phyloP scores from a whole-genome alignment of 2,888 invertebrate genomes.

The Ptychoptera albimana region DNA sequence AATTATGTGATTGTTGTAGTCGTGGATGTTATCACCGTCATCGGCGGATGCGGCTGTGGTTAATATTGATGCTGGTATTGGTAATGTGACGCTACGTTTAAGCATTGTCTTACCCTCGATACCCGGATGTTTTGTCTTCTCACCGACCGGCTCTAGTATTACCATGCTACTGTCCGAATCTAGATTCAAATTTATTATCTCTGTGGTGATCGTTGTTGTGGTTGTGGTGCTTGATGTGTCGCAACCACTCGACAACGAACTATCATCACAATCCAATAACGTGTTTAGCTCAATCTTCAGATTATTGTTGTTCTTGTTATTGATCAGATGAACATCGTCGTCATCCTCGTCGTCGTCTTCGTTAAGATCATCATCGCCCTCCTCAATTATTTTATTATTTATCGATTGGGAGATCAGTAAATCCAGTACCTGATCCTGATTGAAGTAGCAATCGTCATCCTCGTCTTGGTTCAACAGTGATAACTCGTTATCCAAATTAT shows the following conservation, averaged over 20 bases:
- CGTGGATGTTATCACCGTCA: not conserved
- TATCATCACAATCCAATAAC: slow-evolving; percentile 52
- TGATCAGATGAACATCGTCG: not conserved
- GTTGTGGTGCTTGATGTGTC: slow-evolving; percentile 62
- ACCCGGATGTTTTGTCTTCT: not conserved
- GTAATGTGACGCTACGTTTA: not conserved
- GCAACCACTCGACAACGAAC: slow-evolving; percentile 65
- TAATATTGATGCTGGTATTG: not conserved
- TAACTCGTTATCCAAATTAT: slow-evolving; percentile 10
- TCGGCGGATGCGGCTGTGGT: not conserved
- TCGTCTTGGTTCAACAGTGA: slow-evolving; percentile 13
- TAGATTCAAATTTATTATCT: not conserved
- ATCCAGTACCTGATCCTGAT: slow-evolving; percentile 12
- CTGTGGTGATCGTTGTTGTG: slow-evolving; percentile 23
- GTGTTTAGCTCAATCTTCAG: slow-evolving; percentile 28
- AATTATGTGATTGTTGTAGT: not conserved
- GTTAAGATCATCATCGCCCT: not conserved
- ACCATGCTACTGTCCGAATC: not conserved
- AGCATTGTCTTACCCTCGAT: not conserved
- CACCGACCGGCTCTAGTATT: not conserved
- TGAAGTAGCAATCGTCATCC: slow-evolving; percentile 22
- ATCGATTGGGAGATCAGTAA: slow-evolving; percentile 5
- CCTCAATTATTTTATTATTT: not conserved
- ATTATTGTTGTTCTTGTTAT: not conserved
- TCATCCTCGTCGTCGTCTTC: not conserved